phyloP scores from a whole-genome alignment of 1,140 invertebrate genomes.

The Branchinecta lindahli region DNA sequence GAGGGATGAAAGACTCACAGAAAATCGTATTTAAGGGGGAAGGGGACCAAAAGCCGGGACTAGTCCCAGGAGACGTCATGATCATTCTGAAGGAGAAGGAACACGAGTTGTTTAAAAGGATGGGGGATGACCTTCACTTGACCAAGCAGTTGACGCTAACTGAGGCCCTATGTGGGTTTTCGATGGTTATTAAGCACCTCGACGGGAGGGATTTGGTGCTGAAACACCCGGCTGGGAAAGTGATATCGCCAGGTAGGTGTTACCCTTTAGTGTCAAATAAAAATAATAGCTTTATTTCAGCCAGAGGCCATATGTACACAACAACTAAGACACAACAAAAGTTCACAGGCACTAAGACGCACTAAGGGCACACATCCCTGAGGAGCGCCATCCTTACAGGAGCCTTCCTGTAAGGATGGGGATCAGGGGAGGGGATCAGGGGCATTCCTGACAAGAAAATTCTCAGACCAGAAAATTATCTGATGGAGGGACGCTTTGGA shows the following conservation, averaged over 20 bases:
- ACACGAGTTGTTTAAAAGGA: conserved; percentile 58
- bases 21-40: conserved; percentile 72
- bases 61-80: conserved; percentile 61
- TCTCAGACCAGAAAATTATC: too few species aligned
- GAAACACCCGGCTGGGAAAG: conserved; percentile 49
- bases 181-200: conserved; percentile 54
- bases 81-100: conserved; percentile 63
- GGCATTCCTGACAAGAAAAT: too few species aligned
- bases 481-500: too few species aligned
- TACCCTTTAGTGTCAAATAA: conserved; percentile 20
- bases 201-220: conserved; percentile 64
- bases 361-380: too few species aligned
- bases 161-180: conserved; percentile 80
- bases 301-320: too few species aligned
- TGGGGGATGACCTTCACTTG: conserved; percentile 57
- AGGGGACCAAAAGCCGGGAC: conserved; percentile 73
- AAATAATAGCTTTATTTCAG: too few species aligned
- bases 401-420: too few species aligned
- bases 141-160: conserved; percentile 54
- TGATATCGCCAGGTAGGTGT: conserved; percentile 44
- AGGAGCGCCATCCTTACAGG: too few species aligned
- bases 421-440: too few species aligned
- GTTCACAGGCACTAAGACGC: too few species aligned
- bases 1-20: conserved; percentile 73
- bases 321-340: too few species aligned